These are phyloP conservation scores for Paracanthobrama guichenoti DNA, from an alignment of 2,113 vertebrate genomes.

Conservation along the genomic window DNA sequence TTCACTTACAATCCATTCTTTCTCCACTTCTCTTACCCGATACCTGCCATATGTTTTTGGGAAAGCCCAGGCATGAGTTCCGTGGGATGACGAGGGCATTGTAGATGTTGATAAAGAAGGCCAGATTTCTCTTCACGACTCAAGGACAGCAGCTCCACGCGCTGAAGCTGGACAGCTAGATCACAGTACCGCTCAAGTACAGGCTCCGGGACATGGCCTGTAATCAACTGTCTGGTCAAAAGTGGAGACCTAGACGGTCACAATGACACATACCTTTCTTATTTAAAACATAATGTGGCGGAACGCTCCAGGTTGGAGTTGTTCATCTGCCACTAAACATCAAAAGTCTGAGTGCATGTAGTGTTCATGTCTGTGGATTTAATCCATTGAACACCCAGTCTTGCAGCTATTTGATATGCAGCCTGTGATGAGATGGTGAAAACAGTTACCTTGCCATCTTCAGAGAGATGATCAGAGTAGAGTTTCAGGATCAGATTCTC, in stretches of 20 bases:
- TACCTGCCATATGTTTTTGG: conserved; percentile 81
- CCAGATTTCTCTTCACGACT: conserved; percentile 78
- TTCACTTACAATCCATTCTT: too few species aligned
- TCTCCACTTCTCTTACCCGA: conserved; percentile 65
- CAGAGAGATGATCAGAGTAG: conserved; percentile 76
- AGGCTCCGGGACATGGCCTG: conserved; percentile 69
- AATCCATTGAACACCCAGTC: background rate
- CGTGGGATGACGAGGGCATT: conserved; percentile 81
- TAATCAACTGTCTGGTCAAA: conserved; percentile 76
- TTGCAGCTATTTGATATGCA: conserved; percentile 29
- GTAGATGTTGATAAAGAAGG: conserved; percentile 83
- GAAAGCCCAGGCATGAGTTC: conserved; percentile 74
- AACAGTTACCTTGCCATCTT: conserved; percentile 78
- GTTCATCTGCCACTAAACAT: conserved; percentile 7
- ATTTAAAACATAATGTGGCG: conserved; percentile 16
- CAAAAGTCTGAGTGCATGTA: background rate
- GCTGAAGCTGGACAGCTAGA: conserved; percentile 77
- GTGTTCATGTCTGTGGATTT: background rate
- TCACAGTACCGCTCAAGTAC: conserved; percentile 73
- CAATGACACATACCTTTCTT: background rate
- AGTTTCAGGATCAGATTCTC: conserved; percentile 77
- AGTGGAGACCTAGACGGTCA: background rate
- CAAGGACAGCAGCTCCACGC: conserved; percentile 72
- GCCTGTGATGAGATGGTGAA: conserved; percentile 10
- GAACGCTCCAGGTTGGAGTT: background rate